phyloP scores from a whole-genome alignment of 2,888 invertebrate species.

The Ormyrus thymus region DNA sequence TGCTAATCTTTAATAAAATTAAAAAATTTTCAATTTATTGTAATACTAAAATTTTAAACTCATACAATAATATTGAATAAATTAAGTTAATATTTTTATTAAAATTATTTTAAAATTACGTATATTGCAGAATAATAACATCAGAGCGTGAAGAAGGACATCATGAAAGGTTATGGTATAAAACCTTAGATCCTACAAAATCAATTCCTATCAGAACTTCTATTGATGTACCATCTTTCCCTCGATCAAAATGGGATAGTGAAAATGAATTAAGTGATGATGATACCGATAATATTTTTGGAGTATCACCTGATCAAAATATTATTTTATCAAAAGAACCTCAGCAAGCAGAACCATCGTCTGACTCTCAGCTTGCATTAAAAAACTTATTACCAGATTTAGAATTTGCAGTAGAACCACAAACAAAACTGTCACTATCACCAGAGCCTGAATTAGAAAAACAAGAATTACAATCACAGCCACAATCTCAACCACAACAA shows the following conservation, averaged over 20 bases:
- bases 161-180: constrained; percentile 68
- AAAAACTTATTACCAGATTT: too few species aligned
- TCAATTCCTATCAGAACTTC: constrained; percentile 57
- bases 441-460: constrained; percentile 11
- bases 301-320: constrained; percentile 27
- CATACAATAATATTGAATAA: too few species aligned
- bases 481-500: constrained; percentile 22
- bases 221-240: constrained; percentile 63
- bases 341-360: not conserved
- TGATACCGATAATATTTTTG: constrained; percentile 44
- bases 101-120: too few species aligned
- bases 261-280: constrained; percentile 65
- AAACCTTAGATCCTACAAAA: constrained; percentile 58
- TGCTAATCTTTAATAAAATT: too few species aligned
- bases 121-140: constrained; percentile 32
- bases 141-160: constrained; percentile 62
- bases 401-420: constrained; percentile 1
- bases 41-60: too few species aligned
- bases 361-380: too few species aligned
- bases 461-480: constrained; percentile 6
- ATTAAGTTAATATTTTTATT: too few species aligned
- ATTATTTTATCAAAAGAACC: constrained; percentile 32
- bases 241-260: constrained; percentile 72
- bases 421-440: constrained; percentile 6
- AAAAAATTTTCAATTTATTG: too few species aligned